A percentile compares a stretch with the other conserved stretches of the same genome.
phyloP scores from a whole-genome alignment of 2,113 vertebrate genomes.

The Amphiprion ocellaris region DNA sequence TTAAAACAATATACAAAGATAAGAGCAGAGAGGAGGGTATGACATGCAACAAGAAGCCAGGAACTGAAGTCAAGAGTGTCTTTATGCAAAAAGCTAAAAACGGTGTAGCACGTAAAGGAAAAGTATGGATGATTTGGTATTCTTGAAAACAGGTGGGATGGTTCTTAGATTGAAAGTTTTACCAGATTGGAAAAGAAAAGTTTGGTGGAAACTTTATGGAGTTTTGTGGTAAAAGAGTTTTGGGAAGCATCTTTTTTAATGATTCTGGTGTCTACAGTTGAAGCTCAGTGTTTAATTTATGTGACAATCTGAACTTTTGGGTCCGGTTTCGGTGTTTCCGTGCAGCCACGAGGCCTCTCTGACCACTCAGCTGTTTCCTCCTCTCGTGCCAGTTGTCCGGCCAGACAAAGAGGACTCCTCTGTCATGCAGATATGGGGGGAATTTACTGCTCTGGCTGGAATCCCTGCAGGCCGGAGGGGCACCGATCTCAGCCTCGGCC shows the following conservation, averaged over 20 bases:
- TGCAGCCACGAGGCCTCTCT: neutral
- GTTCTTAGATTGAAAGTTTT: neutral
- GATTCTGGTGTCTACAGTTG: neutral
- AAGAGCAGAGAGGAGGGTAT: too few relatives aligned
- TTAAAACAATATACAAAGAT: too few relatives aligned
- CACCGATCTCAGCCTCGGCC: constrained; percentile 11
- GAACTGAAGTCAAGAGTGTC: too few relatives aligned
- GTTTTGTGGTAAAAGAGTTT: neutral
- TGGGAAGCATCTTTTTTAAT: neutral
- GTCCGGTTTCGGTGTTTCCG: neutral
- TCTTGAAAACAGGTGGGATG: too few relatives aligned
- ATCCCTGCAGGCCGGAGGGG: constrained; percentile 36
- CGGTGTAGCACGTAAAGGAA: too few relatives aligned
- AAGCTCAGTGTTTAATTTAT: neutral
- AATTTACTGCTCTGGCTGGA: constrained; percentile 58
- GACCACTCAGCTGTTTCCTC: constrained; percentile 66
- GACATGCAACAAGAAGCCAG: too few relatives aligned
- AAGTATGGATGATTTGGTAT: too few relatives aligned
- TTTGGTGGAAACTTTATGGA: neutral
- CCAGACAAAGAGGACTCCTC: constrained; percentile 73
- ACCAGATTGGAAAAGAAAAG: neutral
- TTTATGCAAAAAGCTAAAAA: too few relatives aligned
- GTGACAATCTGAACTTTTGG: neutral
- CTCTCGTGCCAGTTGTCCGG: constrained; percentile 68
- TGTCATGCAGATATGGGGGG: constrained; percentile 24